A percentile compares a stretch with the other conserved stretches of the same genome.
phyloP scores from a whole-genome alignment of 1,140 invertebrate species.

The Sminthurides bifidus region DNA sequence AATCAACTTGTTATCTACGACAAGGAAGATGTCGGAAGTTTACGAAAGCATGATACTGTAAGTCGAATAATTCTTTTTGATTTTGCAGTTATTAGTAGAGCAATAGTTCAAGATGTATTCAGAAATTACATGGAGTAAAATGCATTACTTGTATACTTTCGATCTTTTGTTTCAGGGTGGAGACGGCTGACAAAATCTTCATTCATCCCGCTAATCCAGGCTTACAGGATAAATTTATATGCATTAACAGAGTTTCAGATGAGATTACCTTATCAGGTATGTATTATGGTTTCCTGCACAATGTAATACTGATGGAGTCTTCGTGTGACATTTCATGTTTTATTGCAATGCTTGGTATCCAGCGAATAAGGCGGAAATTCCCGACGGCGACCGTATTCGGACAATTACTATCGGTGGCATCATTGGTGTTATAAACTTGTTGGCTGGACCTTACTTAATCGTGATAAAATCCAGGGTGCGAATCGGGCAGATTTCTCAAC shows the following conservation, averaged over 20 bases:
- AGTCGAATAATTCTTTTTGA: no score
- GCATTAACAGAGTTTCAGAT: slow-evolving; percentile 58
- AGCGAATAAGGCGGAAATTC: slow-evolving; percentile 38
- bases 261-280: slow-evolving; percentile 53
- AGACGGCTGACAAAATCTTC: slow-evolving; percentile 24
- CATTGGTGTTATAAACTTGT: slow-evolving; percentile 68
- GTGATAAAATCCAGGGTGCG: slow-evolving; percentile 74
- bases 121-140: no score
- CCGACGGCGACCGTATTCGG: slow-evolving; percentile 45
- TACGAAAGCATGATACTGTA: no score
- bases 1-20: no score
- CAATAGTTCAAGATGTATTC: no score
- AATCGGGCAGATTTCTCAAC: slow-evolving; percentile 72
- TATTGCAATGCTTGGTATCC: background rate
- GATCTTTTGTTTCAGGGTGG: slow-evolving; percentile 21
- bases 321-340: background rate
- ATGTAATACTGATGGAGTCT: background rate
- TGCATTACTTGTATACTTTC: background rate
- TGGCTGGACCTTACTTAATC: slow-evolving; percentile 78
- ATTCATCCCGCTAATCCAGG: slow-evolving; percentile 21
- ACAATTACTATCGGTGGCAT: slow-evolving; percentile 71
- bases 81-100: no score
- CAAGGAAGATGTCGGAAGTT: no score
- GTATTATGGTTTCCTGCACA: slow-evolving; percentile 10
- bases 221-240: slow-evolving; percentile 44